These are phyloP conservation scores for Drosophila sucinea DNA, from an alignment of 1,140 invertebrate genomes.

Conservation along the genomic window DNA sequence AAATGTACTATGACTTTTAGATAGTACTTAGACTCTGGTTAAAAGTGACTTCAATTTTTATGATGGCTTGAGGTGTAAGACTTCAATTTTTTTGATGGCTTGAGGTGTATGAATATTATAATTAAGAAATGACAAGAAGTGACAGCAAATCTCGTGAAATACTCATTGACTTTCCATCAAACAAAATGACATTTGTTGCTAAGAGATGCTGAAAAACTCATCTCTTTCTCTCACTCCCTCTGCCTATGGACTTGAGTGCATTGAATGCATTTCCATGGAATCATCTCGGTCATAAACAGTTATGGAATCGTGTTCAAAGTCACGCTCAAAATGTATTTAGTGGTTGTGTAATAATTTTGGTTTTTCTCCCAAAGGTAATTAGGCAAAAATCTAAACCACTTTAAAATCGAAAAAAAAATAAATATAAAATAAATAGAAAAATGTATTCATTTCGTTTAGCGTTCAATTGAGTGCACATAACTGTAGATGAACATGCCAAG, in stretches of 20 bases:
- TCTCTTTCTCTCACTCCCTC: background rate
- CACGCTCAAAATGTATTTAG: conserved; percentile 12
- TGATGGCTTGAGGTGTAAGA: no score
- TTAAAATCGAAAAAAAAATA: conserved; percentile 24
- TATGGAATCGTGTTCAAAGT: background rate
- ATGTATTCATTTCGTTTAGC: conserved; percentile 65
- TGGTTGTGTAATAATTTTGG: conserved; percentile 1
- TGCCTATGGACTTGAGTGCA: no score
- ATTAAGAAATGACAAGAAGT: no score
- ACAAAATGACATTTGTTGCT: no score
- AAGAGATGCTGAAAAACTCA: background rate
- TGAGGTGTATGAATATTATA: no score
- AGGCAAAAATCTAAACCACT: conserved; percentile 19
- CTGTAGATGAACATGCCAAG: conserved; percentile 53
- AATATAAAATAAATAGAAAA: conserved; percentile 18
- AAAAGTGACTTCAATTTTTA: no score
- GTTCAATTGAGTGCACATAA: conserved; percentile 73
- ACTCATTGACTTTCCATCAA: no score
- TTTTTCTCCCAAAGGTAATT: conserved; percentile 2
- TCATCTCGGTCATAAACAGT: background rate
- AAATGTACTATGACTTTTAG: no score
- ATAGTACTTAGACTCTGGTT: no score
- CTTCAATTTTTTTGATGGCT: no score
- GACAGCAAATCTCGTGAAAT: no score
- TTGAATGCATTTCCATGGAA: background rate